Base-by-base conservation (phyloP, 2,797 vertebrate species). In the Oreonectes daqikongensis region DNA sequence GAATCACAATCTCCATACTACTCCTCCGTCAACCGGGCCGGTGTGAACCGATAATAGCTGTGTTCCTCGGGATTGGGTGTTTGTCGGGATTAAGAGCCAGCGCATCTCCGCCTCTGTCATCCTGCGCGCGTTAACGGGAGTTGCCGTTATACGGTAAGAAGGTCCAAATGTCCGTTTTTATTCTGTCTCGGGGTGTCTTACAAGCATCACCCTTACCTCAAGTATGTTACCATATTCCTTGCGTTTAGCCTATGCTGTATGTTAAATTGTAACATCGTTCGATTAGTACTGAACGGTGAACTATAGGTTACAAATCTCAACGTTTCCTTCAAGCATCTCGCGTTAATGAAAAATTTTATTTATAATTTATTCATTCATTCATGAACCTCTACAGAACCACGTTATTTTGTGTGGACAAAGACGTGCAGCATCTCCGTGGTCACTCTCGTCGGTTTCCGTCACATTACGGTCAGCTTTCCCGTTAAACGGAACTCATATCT, bases 81-180 rank as follows among this genome's bases (percentile, higher is more conserved):
- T 67, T 28, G 53, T 7, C 46, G 20, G 81, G 68, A 80, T 66
- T 65, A 48, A 26, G 69, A 48, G 24, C 64, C 57, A 79, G 75
- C 81, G 60, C 77, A 82, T 86, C 85, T 30, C 79, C 69, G 77
- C 77, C 70, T 79, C 76, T 77, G 80, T 79, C 68, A 66, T 76
- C 72, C 81, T 28, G 80, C 55, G 61, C 46, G 65, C 63, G 69
- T 66, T 35, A 79, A 71, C 78, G 78, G 80, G 69, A 40, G 70
- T 68, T 78, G 40, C 69, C 76, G 73, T 75, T 81, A 79, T 83
- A 84, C 79, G 86, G 86, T 87, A 87, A 87, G 86, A 61, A 74
- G 60, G 72, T 81, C 50, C 72, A 66, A 78, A 64, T 61, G 74
- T 52, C 66, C 59, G 38, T 55, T 55, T 15, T 38, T 69, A 60